Percentiles rank a stretch among this genome's conserved stretches.
Conservation (phyloP, 2,113 vertebrate species). For the Tupaia tana region DNA sequence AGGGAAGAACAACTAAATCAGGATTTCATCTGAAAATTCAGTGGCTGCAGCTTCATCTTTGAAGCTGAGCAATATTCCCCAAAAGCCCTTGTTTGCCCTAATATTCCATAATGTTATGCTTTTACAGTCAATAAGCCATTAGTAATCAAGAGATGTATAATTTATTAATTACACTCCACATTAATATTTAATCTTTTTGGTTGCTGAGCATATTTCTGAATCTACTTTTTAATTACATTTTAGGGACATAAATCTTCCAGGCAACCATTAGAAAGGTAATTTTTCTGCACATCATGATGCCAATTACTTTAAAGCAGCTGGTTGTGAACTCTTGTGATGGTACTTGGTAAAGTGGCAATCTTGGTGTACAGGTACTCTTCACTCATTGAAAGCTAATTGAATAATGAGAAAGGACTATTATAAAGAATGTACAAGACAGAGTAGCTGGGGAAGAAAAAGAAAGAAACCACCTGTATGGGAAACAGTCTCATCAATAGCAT, state of each 20-base stretch:
- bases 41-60: constrained; percentile 78
- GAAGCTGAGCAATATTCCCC: constrained; percentile 84
- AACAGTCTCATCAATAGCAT: accelerated
- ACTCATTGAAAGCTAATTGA: constrained; percentile 81
- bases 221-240: constrained; percentile 93
- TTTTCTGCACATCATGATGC: constrained; percentile 87
- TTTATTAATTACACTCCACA: constrained; percentile 94
- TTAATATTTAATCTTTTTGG: constrained; percentile 94
- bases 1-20: not conserved
- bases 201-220: constrained; percentile 90
- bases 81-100: constrained; percentile 89
- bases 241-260: constrained; percentile 90
- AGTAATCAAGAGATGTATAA: constrained; percentile 95
- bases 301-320: constrained; percentile 86
- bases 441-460: constrained; percentile 45
- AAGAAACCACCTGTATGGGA: not conserved
- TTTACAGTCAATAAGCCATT: constrained; percentile 94
- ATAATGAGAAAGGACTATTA: constrained; percentile 63
- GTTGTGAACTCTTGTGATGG: constrained; percentile 81
- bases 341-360: constrained; percentile 85
- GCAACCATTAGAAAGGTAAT: constrained; percentile 89
- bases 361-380: constrained; percentile 69
- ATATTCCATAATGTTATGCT: constrained; percentile 92
- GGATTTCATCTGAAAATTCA: constrained; percentile 77
- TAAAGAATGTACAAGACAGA: constrained; percentile 77